A percentile compares a stretch with the other conserved stretches of the same genome.
These are phyloP conservation scores for Vidua chalybeata DNA, from an alignment of 2,113 vertebrate species.

Conservation along the genomic window DNA sequence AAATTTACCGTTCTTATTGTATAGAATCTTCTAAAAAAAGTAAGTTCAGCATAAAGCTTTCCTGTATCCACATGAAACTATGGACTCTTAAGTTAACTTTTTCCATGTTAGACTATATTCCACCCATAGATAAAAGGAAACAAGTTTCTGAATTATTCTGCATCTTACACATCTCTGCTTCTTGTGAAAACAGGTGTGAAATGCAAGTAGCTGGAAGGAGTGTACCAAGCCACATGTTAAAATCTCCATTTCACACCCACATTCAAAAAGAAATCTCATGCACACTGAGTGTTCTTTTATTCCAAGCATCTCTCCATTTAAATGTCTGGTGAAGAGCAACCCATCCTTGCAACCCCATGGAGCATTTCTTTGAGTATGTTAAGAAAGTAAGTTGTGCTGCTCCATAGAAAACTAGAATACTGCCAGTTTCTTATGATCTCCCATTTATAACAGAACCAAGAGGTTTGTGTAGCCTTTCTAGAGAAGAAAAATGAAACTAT, in stretches of 20 bases:
- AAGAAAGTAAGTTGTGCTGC: background rate
- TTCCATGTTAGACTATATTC: background rate
- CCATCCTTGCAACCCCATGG: accelerated
- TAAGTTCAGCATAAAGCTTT: background rate
- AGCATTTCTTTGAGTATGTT: background rate
- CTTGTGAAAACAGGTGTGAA: background rate
- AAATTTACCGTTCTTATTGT: background rate
- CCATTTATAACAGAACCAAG: background rate
- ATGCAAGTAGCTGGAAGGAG: background rate
- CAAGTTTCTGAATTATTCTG: background rate
- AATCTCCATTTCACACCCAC: background rate
- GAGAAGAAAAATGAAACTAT: background rate
- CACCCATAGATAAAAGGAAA: background rate
- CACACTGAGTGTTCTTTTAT: background rate
- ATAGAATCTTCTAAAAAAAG: background rate
- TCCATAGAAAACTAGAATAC: background rate
- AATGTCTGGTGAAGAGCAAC: background rate
- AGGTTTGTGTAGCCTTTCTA: background rate
- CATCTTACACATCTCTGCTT: background rate
- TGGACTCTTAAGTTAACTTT: background rate
- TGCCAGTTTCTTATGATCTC: background rate
- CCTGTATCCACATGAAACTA: background rate
- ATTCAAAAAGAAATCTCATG: background rate
- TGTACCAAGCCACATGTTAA: background rate
- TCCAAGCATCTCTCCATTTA: background rate